These are phyloP conservation scores for Hirtodrosophila duncani DNA, from an alignment of 2,888 invertebrate genomes.

Conservation along the genomic window DNA sequence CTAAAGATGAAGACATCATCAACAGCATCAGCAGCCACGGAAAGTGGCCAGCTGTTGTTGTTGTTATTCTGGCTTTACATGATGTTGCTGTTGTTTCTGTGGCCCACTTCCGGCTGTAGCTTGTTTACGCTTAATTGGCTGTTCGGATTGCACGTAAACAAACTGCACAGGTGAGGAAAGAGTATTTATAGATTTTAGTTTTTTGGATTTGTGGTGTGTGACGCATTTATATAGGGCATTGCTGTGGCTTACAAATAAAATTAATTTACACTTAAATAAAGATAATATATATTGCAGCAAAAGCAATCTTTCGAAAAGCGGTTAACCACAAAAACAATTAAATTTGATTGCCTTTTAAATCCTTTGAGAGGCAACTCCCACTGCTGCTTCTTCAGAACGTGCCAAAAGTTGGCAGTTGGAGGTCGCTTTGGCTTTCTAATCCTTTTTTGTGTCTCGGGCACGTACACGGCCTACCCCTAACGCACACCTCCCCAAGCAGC, in stretches of 20 bases:
- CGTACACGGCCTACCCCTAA: conserved; percentile 35
- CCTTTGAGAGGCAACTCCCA: conserved; percentile 28
- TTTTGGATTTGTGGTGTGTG: conserved; percentile 20
- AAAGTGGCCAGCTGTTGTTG: no score
- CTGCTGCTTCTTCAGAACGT: not conserved
- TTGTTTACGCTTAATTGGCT: conserved; percentile 62
- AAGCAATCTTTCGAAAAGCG: conserved; percentile 24
- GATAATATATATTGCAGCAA: conserved; percentile 21
- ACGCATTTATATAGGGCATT: conserved; percentile 15
- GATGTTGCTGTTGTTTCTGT: conserved; percentile 33
- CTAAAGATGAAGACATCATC: no score
- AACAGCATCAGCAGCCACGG: no score
- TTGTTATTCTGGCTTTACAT: conserved; percentile 9
- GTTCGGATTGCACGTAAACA: conserved; percentile 63
- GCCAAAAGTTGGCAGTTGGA: not conserved
- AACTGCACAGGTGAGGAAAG: conserved; percentile 55
- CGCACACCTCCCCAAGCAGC: conserved; percentile 20
- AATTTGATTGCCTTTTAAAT: conserved; percentile 67
- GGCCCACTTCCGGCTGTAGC: conserved; percentile 62
- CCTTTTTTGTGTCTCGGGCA: conserved; percentile 60
- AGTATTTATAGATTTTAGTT: conserved; percentile 42
- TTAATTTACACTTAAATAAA: conserved; percentile 55
- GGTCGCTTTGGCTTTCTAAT: conserved; percentile 41
- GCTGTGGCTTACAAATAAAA: conserved; percentile 47
- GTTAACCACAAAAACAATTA: conserved; percentile 60